phyloP scores from a whole-genome alignment of 2,888 invertebrate species.

The Actias luna region DNA sequence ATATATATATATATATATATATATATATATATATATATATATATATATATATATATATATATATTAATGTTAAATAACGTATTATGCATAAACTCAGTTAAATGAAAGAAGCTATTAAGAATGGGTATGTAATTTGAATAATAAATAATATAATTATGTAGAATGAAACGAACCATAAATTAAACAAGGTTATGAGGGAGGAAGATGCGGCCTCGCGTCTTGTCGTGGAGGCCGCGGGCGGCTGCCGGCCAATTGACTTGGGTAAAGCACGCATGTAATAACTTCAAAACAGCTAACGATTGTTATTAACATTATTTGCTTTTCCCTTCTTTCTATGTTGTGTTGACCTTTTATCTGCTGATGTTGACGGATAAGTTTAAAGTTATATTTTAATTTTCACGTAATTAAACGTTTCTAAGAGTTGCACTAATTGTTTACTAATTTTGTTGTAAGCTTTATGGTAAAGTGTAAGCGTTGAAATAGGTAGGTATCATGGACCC shows the following conservation, averaged over 20 bases:
- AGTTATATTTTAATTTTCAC: background rate
- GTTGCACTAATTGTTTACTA: background rate
- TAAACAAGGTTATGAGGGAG: constrained; percentile 54
- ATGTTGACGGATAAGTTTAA: background rate
- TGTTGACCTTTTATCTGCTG: background rate
- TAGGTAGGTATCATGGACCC: background rate
- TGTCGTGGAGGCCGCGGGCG: constrained; percentile 48
- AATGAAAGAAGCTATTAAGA: background rate
- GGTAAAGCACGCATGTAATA: constrained; percentile 42
- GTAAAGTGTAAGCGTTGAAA: background rate
- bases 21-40: too few relatives aligned
- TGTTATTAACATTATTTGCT: background rate
- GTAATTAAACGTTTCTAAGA: background rate
- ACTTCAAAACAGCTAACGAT: constrained; percentile 32
- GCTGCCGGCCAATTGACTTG: constrained; percentile 38
- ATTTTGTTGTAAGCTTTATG: background rate
- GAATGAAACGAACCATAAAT: constrained; percentile 33
- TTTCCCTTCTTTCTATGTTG: background rate
- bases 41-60: too few relatives aligned
- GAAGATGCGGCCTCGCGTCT: constrained; percentile 63
- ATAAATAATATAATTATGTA: background rate
- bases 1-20: too few relatives aligned
- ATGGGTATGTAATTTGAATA: constrained; percentile 4
- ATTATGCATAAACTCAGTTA: background rate
- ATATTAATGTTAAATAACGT: background rate